Conservation (phyloP, 2,113 vertebrate genomes). For the Marmota monax region DNA sequence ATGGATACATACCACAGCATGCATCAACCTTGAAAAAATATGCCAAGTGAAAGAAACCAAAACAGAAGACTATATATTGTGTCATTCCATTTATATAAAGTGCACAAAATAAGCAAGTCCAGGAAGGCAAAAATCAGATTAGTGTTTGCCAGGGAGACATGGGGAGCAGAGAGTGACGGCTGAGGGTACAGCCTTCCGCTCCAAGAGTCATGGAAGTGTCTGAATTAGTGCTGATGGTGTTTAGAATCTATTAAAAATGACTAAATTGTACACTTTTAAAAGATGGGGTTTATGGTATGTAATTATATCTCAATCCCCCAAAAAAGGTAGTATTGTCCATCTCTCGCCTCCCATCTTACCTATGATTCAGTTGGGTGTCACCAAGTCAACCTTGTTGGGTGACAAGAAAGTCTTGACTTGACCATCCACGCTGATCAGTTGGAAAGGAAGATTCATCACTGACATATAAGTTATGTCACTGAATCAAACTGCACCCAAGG, state of each 20-base stretch:
- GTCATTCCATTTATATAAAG: not conserved
- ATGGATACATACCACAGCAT: not conserved
- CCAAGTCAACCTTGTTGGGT: not conserved
- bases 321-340: not conserved
- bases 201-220: not conserved
- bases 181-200: not conserved
- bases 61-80: not conserved
- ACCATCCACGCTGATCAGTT: not conserved
- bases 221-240: not conserved
- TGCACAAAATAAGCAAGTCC: not conserved
- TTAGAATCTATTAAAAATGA: not conserved
- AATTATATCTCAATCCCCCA: not conserved
- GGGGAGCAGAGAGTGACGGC: not conserved
- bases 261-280: not conserved
- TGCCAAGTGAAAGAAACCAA: not conserved
- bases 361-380: constrained; percentile 37
- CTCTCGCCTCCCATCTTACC: not conserved
- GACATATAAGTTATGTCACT: not conserved
- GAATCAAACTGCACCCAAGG: not conserved
- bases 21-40: not conserved
- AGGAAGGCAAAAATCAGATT: not conserved
- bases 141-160: not conserved
- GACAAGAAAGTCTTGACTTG: not conserved
- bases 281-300: not conserved
- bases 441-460: not conserved